Evolutionary conservation across 2,797 vertebrate species (phyloP).

Genomic region (Galagoides demidoff): DNA sequence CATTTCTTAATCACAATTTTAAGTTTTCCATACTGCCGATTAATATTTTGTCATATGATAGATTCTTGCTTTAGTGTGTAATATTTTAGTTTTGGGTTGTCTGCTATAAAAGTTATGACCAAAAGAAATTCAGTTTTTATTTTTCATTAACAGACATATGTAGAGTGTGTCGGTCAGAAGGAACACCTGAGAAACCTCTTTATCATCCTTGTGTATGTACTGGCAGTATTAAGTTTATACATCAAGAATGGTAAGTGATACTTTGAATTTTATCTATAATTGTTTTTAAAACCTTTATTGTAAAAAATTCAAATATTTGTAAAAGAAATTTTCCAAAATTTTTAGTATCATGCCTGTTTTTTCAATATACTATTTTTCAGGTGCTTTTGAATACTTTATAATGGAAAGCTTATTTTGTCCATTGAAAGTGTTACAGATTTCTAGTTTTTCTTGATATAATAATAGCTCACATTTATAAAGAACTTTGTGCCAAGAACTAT

Average conservation of each 20-base stretch:
- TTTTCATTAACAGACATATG: constrained; percentile 93
- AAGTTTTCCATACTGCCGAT: neutral
- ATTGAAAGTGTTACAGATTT: neutral
- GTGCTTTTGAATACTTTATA: neutral
- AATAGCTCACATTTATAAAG: constrained; percentile 5
- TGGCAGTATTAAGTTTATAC: constrained; percentile 99
- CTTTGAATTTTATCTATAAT: constrained; percentile 37
- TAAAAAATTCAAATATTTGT: constrained; percentile 11
- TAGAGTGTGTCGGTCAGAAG: constrained; percentile 97
- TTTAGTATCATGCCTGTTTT: neutral
- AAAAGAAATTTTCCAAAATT: neutral
- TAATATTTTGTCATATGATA: constrained; percentile 31
- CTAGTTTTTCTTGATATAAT: neutral
- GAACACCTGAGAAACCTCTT: constrained; percentile 96
- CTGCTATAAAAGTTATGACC: neutral
- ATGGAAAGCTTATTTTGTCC: constrained; percentile 6
- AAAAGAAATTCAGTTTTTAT: constrained; percentile 53
- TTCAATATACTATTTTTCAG: constrained; percentile 2
- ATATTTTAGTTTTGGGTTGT: constrained; percentile 5
- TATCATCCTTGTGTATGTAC: constrained; percentile 98
- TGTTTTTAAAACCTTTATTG: neutral
- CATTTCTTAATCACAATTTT: neutral
- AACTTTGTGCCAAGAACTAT: constrained; percentile 8
- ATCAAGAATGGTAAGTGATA: constrained; percentile 97
- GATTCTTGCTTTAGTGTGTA: neutral